A percentile compares a stretch with the other conserved stretches of the same genome.
Conservation (phyloP, 2,888 invertebrate genomes). For the Ametastegia equiseti region DNA sequence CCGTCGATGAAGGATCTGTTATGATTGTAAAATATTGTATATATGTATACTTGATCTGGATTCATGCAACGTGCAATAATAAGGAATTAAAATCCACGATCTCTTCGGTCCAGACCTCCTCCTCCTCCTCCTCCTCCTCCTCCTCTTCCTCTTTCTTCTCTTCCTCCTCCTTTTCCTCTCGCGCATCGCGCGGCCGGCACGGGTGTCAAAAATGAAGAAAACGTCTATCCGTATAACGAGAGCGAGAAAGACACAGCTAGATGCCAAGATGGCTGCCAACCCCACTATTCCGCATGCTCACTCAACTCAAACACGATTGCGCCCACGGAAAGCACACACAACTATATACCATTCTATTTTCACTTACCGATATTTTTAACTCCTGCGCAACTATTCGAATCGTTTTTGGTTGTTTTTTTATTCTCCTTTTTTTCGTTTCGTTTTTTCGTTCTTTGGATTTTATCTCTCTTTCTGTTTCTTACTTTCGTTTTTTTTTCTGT, state of each 20-base stretch:
- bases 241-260: constrained; percentile 48
- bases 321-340: constrained; percentile 42
- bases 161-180: too few species aligned
- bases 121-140: too few species aligned
- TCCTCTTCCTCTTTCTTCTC: too few species aligned
- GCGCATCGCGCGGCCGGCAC: too few species aligned
- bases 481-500: constrained; percentile 47
- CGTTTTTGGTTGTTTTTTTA: constrained; percentile 46
- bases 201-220: constrained; percentile 49
- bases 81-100: constrained; percentile 2
- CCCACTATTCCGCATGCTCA: constrained; percentile 53
- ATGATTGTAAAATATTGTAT: not conserved
- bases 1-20: not conserved
- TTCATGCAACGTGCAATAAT: constrained; percentile 1
- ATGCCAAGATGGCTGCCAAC: constrained; percentile 65
- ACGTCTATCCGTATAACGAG: constrained; percentile 35
- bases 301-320: constrained; percentile 46
- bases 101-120: not conserved
- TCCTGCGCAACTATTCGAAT: constrained; percentile 39
- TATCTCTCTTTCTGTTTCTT: constrained; percentile 33
- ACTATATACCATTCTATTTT: constrained; percentile 53
- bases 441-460: constrained; percentile 47
- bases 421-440: constrained; percentile 32
- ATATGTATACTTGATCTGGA: not conserved
- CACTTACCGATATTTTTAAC: constrained; percentile 58